These are phyloP conservation scores for Nematopogon swammerdamellus DNA, from an alignment of 2,888 invertebrate genomes.

Conservation along the genomic window DNA sequence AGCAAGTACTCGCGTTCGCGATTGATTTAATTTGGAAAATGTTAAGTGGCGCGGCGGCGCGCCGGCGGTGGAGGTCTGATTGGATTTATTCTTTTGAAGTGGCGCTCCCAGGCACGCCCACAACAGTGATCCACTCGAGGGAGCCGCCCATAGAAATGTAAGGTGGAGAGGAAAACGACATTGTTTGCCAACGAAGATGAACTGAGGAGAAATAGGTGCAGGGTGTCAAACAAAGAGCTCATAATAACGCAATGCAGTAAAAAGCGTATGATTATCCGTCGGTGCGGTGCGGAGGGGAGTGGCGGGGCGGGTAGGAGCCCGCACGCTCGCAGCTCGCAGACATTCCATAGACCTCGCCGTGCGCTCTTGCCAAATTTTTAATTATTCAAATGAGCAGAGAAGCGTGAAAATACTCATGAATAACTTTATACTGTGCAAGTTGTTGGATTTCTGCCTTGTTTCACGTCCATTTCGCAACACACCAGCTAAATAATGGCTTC, in stretches of 20 bases:
- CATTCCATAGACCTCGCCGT: not conserved
- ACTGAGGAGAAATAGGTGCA: too few species aligned
- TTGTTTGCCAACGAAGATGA: too few species aligned
- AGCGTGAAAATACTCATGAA: constrained; percentile 18
- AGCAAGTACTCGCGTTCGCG: constrained; percentile 12
- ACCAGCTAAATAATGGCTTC: not conserved
- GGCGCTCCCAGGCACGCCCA: too few species aligned
- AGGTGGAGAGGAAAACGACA: too few species aligned
- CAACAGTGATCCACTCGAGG: too few species aligned
- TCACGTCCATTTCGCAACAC: not conserved
- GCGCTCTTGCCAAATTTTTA: constrained; percentile 14
- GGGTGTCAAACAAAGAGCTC: not conserved
- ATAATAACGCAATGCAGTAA: constrained; percentile 26
- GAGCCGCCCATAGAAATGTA: too few species aligned
- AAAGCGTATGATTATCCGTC: constrained; percentile 17
- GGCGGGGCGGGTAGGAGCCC: too few species aligned
- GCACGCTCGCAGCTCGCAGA: not conserved
- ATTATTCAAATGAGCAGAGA: constrained; percentile 25
- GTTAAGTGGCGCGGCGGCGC: constrained; percentile 14
- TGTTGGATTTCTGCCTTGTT: not conserved
- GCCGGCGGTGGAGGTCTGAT: too few species aligned
- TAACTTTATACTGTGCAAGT: constrained; percentile 10
- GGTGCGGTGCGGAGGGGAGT: not conserved
- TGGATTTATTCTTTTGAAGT: not conserved
- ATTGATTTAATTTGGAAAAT: constrained; percentile 20